A percentile compares a stretch with the other conserved stretches of the same genome.
Conservation (phyloP, 2,113 vertebrate genomes). For the Thamnophis sirtalis region DNA sequence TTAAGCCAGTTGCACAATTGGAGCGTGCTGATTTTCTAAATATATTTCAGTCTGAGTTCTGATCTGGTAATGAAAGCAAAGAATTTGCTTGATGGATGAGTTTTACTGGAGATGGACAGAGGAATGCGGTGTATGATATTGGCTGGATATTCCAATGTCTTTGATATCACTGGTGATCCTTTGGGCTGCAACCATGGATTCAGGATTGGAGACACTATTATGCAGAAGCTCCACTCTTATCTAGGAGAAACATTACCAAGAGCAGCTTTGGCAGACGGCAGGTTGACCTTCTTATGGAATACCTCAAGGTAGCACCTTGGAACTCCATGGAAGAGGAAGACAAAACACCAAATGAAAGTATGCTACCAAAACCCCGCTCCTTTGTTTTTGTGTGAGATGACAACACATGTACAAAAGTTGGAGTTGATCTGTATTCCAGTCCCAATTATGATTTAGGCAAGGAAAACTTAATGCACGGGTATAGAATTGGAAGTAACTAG, state of each 20-base stretch:
- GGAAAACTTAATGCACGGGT: neutral
- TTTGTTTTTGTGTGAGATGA: neutral
- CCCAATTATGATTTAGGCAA: neutral
- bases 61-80: neutral
- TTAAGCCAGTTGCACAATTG: neutral
- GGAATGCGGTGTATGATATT: neutral
- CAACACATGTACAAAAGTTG: neutral
- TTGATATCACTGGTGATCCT: neutral
- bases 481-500: neutral
- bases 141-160: neutral
- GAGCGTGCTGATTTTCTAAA: neutral
- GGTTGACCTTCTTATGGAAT: neutral
- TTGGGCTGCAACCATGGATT: neutral
- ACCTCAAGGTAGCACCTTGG: neutral
- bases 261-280: neutral
- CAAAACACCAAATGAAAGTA: neutral
- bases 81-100: neutral
- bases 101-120: neutral
- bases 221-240: neutral
- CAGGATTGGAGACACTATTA: neutral
- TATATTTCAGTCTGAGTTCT: neutral
- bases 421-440: neutral
- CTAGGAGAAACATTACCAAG: neutral
- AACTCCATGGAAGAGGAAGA: neutral
- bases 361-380: neutral